Percentiles rank a stretch among this genome's conserved stretches.
These are phyloP conservation scores for Leptinotarsa defecta DNA, from an alignment of 1,140 invertebrate genomes.

Conservation along the genomic window DNA sequence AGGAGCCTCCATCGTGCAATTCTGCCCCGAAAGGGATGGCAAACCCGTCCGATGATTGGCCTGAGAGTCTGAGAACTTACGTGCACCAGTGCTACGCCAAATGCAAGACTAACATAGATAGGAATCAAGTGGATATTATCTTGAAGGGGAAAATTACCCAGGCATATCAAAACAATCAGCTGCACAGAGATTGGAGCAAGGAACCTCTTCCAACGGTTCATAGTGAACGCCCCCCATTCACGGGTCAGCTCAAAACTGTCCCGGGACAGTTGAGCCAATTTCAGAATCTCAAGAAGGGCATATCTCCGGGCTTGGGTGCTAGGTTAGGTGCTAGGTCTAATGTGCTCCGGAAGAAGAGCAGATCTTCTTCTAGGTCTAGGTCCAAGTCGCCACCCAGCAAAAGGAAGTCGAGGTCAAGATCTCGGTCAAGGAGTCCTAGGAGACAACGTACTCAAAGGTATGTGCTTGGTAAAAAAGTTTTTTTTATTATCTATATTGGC, in stretches of 20 bases:
- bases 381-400: conserved; percentile 57
- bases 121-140: conserved; percentile 89
- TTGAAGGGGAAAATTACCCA: conserved; percentile 90
- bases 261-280: conserved; percentile 60
- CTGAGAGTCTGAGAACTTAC: conserved; percentile 79
- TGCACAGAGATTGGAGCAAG: conserved; percentile 88
- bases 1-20: conserved; percentile 4
- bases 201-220: conserved; percentile 87
- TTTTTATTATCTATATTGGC: no score
- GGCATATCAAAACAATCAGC: conserved; percentile 81
- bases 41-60: conserved; percentile 66
- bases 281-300: conserved; percentile 58
- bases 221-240: conserved; percentile 65
- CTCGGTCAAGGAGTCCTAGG: conserved; percentile 41
- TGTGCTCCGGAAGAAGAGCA: conserved; percentile 51
- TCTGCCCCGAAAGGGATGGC: conserved; percentile 21
- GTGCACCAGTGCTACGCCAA: conserved; percentile 90
- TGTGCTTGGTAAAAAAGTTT: background rate
- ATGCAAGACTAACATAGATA: conserved; percentile 83
- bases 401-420: conserved; percentile 59
- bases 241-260: conserved; percentile 61
- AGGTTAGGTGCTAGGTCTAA: conserved; percentile 60
- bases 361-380: conserved; percentile 50
- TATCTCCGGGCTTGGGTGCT: conserved; percentile 62
- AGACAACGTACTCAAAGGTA: conserved; percentile 47